Base-by-base conservation (phyloP, 2,113 vertebrate genomes). In the Cyprinus carpio region DNA sequence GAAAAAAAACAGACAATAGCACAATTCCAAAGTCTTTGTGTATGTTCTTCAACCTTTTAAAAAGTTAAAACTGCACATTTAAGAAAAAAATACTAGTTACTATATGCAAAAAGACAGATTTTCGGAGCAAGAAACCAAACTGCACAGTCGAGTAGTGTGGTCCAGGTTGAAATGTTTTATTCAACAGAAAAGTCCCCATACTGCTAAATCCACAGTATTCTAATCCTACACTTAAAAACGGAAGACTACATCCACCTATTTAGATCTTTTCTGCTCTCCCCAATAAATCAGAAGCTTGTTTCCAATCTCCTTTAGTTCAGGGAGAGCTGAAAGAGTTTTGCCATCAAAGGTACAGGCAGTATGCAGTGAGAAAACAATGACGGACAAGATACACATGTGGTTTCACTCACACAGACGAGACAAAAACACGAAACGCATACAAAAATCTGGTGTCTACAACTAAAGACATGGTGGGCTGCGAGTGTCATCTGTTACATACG, bases 331-430 rank as follows among this genome's bases (percentile, higher is more conserved):
- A 84, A 34, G 79, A 88, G 43, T 69, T 62, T 86, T 85, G 74
- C 79, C 74, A 87, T 67, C 87, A 92, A 91, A 90, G 89, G 89
- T 31, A 91, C 75, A 90, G 79, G 85, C 87, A 89, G 85, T 92
- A 92, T 86, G 89, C 78, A 87, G 86, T 83, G 83, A 88, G 90
- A 92, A 94, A 93, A 93, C 92, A 91, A 88, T 67, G 88, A 92
- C 10, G 8, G 78, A 90, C 51, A 93, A 86, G 89, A 88, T 78
- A 83, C 85, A 90, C 85, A 90, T 92, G 92, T 83, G 91, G 88
- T 82, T 92, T 93, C 90, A 91, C 88, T 89, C 87, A 91, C 84
- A 89, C 85, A 89, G 89, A 94, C 90, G 88, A 91, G 89, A 93
- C 90, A 88, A 90, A 54, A 75, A 75, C 78, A 75, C 87, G 89